A percentile compares a stretch with the other conserved stretches of the same genome.
Conservation (phyloP, 2,113 vertebrate species). For the Leuciscus idus region DNA sequence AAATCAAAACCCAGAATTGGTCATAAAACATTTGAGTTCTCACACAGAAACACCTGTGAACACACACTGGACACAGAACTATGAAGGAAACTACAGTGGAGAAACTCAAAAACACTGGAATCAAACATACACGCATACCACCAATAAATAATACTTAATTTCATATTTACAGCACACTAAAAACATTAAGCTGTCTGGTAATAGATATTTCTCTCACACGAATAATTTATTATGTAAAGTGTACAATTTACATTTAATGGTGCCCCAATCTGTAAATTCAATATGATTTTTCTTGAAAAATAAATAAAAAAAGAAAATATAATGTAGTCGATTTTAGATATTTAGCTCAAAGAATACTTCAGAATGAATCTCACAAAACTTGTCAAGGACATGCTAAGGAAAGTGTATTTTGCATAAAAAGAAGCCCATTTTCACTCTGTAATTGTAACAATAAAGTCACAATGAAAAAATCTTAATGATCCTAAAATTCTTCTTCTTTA, state of each 20-base stretch:
- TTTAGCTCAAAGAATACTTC: not conserved
- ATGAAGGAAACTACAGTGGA: conserved; percentile 40
- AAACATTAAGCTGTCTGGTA: not conserved
- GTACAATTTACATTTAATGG: not conserved
- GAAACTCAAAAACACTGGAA: conserved; percentile 10
- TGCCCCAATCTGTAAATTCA: not conserved
- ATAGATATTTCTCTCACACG: not conserved
- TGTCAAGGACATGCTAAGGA: not conserved
- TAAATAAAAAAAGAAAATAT: not conserved
- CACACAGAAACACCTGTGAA: conserved; percentile 1
- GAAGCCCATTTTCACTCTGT: not conserved
- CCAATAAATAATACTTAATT: conserved; percentile 46
- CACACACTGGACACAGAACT: not conserved
- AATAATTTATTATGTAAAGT: not conserved
- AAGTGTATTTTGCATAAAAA: conserved; percentile 6
- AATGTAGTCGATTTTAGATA: not conserved
- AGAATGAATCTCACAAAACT: not conserved
- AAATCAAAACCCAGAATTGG: not conserved
- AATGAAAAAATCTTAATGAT: not conserved
- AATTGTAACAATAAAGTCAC: too few relatives aligned
- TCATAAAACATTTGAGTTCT: not conserved
- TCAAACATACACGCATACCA: conserved; percentile 21
- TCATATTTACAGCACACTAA: conserved; percentile 42
- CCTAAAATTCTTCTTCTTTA: not conserved
- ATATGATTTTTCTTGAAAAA: not conserved